Evolutionary conservation across 2,888 invertebrate genomes (phyloP).

Genomic region (Dexiosoma caninum): DNA sequence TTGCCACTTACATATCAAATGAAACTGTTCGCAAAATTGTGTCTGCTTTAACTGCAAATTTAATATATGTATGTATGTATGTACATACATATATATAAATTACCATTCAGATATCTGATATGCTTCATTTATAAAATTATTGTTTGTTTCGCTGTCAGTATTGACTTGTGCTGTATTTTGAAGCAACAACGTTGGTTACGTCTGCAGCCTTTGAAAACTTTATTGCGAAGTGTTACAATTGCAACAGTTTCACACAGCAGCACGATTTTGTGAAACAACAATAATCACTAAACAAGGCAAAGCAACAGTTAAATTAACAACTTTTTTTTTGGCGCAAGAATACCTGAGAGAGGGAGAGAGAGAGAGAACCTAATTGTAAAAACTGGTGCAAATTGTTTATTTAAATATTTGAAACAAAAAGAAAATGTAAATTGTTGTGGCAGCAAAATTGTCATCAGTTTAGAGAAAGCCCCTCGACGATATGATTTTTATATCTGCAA

Average conservation of each 20-base stretch:
- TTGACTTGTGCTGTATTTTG: slow-evolving; percentile 14
- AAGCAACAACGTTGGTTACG: slow-evolving; percentile 6
- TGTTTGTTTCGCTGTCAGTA: neutral
- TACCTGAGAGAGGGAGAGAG: too few species aligned
- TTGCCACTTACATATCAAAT: slow-evolving; percentile 3
- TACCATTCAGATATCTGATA: slow-evolving; percentile 33
- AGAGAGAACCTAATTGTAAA: neutral
- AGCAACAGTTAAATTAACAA: slow-evolving; percentile 8
- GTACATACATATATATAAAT: slow-evolving; percentile 20
- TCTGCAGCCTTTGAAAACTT: neutral
- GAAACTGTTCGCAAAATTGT: neutral
- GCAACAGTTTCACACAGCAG: neutral
- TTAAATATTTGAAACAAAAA: neutral
- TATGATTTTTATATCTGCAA: too few species aligned
- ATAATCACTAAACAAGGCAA: neutral
- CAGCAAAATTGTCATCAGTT: neutral
- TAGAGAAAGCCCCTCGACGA: too few species aligned
- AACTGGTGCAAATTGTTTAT: neutral
- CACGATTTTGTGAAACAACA: slow-evolving; percentile 17
- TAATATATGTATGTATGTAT: too few species aligned
- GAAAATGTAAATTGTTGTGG: neutral
- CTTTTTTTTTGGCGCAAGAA: neutral
- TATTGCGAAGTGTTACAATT: neutral
- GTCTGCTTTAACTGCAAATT: neutral
- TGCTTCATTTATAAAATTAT: slow-evolving; percentile 23